These are phyloP conservation scores for Anneissia japonica DNA, from an alignment of 35 echinoderm and acorn worm species.

Conservation along the genomic window DNA sequence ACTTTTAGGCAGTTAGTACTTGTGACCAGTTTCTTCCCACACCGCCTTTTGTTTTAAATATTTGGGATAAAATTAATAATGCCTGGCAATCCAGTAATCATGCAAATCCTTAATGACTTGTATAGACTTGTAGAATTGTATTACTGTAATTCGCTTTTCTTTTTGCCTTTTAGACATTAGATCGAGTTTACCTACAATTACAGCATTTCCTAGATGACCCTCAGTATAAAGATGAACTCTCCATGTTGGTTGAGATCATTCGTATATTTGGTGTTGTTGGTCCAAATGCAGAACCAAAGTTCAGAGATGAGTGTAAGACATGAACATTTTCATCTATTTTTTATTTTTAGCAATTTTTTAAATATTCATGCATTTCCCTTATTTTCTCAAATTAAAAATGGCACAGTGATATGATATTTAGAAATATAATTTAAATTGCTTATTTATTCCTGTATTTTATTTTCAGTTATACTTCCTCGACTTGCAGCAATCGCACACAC, in stretches of 20 bases:
- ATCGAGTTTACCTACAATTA: slow-evolving; percentile 91
- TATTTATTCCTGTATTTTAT: too few relatives aligned
- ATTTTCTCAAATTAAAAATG: too few relatives aligned
- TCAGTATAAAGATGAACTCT: slow-evolving; percentile 67
- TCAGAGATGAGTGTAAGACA: slow-evolving; percentile 96
- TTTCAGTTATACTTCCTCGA: slow-evolving; percentile 78
- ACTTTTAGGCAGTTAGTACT: too few relatives aligned
- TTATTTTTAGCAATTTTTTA: too few relatives aligned
- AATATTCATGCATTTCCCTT: too few relatives aligned
- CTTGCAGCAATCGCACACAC: slow-evolving; percentile 79
- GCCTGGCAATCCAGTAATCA: background rate
- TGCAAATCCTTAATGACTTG: background rate
- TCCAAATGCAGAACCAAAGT: slow-evolving; percentile 87
- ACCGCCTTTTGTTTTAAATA: background rate
- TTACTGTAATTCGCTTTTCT: background rate
- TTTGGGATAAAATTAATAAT: background rate
- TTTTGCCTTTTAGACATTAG: slow-evolving; percentile 51
- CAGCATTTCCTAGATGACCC: slow-evolving; percentile 94
- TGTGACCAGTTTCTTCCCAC: too few relatives aligned
- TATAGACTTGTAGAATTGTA: background rate
- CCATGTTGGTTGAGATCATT: slow-evolving; percentile 71
- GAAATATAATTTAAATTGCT: too few relatives aligned
- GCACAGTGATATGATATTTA: too few relatives aligned
- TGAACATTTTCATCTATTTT: too few relatives aligned
- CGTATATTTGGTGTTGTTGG: slow-evolving; percentile 76